phyloP scores from a whole-genome alignment of 2,888 invertebrate species.

The Strigamia crassipes region DNA sequence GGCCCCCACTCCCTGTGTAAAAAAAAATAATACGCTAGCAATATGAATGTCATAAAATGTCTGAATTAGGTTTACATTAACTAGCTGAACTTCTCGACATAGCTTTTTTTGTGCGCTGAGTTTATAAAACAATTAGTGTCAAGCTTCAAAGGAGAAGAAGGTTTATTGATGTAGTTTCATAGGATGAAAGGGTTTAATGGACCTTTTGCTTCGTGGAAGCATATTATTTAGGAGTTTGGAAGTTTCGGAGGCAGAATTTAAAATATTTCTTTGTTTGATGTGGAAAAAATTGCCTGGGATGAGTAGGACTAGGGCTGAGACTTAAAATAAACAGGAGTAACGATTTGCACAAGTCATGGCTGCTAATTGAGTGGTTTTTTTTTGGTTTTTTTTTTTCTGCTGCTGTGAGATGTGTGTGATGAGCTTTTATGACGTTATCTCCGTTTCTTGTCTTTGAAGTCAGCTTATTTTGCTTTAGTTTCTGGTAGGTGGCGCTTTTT shows the following conservation, averaged over 20 bases:
- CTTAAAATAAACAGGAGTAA: not conserved
- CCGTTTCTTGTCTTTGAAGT: conserved; percentile 16
- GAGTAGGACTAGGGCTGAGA: not conserved
- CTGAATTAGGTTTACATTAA: not conserved
- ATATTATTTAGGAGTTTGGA: not conserved
- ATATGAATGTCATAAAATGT: not conserved
- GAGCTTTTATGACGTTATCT: conserved; percentile 32
- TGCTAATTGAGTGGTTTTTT: not conserved
- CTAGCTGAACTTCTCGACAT: not conserved
- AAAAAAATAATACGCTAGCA: not conserved
- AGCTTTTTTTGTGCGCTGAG: not conserved
- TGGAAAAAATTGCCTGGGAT: not conserved
- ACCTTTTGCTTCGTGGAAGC: not conserved
- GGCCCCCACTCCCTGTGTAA: not conserved
- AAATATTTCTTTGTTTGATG: not conserved
- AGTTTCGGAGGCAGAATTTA: not conserved
- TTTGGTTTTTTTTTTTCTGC: not conserved
- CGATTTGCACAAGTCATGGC: conserved; percentile 26
- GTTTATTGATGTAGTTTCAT: not conserved
- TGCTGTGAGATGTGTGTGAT: not conserved
- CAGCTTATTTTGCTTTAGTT: not conserved
- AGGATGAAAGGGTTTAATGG: not conserved
- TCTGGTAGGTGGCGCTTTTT: conserved; percentile 25
- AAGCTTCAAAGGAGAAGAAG: not conserved
- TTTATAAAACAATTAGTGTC: not conserved